Conservation (phyloP, 2,797 vertebrate genomes). For the Botia almorhae region DNA sequence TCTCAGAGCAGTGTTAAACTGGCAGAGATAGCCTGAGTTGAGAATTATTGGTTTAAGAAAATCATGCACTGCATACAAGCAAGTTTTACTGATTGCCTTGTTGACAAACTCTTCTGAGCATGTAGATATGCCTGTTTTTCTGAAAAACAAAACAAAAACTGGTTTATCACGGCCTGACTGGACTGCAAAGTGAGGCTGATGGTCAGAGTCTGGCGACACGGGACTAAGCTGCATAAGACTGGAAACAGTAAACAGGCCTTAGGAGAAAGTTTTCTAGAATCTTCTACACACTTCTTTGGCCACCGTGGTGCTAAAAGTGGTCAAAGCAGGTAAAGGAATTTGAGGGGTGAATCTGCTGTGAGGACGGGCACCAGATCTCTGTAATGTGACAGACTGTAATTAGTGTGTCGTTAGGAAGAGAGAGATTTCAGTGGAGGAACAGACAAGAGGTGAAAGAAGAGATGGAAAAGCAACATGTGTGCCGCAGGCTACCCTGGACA, state of each 20-base stretch:
- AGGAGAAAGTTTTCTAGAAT: not conserved
- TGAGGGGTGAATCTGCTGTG: not conserved
- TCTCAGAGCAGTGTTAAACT: not conserved
- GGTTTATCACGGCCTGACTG: not conserved
- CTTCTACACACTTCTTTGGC: no score
- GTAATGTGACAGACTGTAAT: not conserved
- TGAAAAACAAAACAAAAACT: not conserved
- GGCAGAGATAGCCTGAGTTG: not conserved
- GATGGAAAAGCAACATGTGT: slow-evolving; percentile 13
- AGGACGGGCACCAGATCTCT: no score
- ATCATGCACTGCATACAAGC: no score
- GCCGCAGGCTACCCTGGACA: slow-evolving; percentile 21
- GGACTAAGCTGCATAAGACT: not conserved
- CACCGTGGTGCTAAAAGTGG: not conserved
- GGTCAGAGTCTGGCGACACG: no score
- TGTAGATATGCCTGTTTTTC: not conserved
- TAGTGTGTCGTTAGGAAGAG: not conserved
- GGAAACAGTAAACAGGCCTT: not conserved
- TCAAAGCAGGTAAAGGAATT: not conserved
- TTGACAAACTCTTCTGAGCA: no score
- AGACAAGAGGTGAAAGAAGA: not conserved
- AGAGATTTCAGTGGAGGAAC: not conserved
- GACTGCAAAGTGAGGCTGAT: not conserved
- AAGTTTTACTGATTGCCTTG: no score
- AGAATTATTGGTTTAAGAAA: not conserved